A percentile compares a stretch with the other conserved stretches of the same genome.
These are phyloP conservation scores for Acanthosepion esculentum DNA, from an alignment of 2,888 invertebrate genomes.

Conservation along the genomic window DNA sequence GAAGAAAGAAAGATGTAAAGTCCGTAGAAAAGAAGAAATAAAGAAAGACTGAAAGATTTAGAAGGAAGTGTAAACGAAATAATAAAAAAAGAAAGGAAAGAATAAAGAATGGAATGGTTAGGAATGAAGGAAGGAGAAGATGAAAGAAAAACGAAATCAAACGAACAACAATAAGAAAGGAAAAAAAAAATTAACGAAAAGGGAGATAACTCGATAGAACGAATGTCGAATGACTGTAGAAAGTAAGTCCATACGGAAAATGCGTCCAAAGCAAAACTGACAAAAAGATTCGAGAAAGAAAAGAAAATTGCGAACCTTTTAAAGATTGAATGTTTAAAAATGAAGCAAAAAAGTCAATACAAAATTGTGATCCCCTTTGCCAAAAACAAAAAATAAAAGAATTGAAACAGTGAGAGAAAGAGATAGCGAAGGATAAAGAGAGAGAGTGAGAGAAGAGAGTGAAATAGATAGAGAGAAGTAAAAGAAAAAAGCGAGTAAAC, in stretches of 20 bases:
- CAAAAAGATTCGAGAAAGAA: too few relatives aligned
- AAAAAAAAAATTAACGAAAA: not conserved
- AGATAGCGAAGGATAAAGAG: not conserved
- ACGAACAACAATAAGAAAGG: not conserved
- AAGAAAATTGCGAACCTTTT: too few relatives aligned
- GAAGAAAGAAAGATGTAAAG: too few relatives aligned
- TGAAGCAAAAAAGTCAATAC: too few relatives aligned
- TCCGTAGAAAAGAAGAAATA: too few relatives aligned
- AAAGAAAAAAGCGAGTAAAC: not conserved
- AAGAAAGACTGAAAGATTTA: not conserved
- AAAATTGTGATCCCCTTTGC: too few relatives aligned
- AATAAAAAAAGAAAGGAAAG: not conserved
- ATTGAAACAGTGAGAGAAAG: not conserved
- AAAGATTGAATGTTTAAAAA: too few relatives aligned
- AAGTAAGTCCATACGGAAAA: too few relatives aligned
- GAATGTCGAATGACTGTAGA: too few relatives aligned
- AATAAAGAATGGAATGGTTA: not conserved
- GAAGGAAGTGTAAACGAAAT: not conserved
- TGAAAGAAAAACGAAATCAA: not conserved
- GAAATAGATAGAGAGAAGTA: not conserved
- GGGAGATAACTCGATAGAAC: too few relatives aligned
- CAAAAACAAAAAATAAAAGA: too few relatives aligned
- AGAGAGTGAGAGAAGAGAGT: not conserved
- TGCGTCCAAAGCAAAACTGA: too few relatives aligned
- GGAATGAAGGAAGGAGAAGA: not conserved